Base-by-base conservation (phyloP, 2,797 vertebrate genomes). In the Buceros bicornis region DNA sequence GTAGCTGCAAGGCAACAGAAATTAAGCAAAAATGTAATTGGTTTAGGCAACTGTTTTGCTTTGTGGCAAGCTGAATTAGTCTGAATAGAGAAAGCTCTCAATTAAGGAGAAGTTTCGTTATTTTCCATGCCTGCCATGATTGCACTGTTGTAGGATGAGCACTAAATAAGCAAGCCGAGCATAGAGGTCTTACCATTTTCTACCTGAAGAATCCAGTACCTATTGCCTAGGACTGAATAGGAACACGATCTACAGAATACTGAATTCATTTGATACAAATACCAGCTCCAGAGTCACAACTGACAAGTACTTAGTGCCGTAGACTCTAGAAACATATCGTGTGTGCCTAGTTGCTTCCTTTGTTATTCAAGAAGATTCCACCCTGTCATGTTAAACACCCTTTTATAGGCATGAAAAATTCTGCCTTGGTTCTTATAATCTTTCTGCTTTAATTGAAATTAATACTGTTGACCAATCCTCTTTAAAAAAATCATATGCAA, bases 401-500 rank as follows among this genome's bases (percentile, higher is more conserved):
- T 78, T 79, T 74, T 53, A 92, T 13, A 86, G n/a, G 45, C 69
- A 66, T 71, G 76, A 91, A 83, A 81, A 95, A 74, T n/a, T 86
- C 76, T 82, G 43, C 25, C 22, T 78, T 61, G 35, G n/a, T 91
- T 91, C 65, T 60, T 84, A n/a, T 76, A 78, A 92, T 92, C 69
- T 81, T 74, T 77, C n/a, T 71, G 26, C 47, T 82, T 82, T 93
- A 86, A 89, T 76, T 94, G 64, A 87, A 93, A 82, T 90, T 94
- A 96, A 96, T 84, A 72, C 73, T 72, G 43, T 95, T 79, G 77
- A 94, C 62, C 0, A 5, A 78, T 76, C 95, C 58, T 65, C 56
- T 82, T 90, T 57, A 78, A 86, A 92, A 92, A 89, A 86, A 58
- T 76, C 28, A 16, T 40, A 65, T 58, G 47, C 22, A 53, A 84